Evolutionary conservation across 1,140 invertebrate species (phyloP).

Genomic region (Sminthurides bifidus): DNA sequence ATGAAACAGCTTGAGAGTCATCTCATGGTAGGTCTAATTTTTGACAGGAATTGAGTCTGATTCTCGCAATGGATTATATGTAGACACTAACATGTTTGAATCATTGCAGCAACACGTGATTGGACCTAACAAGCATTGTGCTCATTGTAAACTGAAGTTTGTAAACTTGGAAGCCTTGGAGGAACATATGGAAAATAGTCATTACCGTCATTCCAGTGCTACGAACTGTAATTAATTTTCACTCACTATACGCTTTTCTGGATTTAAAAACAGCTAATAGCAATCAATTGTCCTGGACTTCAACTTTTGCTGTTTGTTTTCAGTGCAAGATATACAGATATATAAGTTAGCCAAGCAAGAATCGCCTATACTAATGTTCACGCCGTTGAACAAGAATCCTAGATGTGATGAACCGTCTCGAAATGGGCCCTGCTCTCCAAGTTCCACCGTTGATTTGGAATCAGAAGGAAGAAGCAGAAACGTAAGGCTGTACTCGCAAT

Average conservation of each 20-base stretch:
- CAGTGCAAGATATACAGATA: background rate
- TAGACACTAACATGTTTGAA: background rate
- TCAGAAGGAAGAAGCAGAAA: too few relatives aligned
- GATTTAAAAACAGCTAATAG: background rate
- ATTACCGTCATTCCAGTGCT: background rate
- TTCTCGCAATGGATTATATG: background rate
- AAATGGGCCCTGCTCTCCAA: too few relatives aligned
- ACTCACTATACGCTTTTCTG: background rate
- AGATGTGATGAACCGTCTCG: too few relatives aligned
- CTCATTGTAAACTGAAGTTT: background rate
- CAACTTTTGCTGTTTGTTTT: background rate
- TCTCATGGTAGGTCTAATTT: background rate
- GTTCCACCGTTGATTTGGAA: too few relatives aligned
- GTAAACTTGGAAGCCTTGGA: background rate
- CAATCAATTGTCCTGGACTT: background rate
- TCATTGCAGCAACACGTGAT: background rate
- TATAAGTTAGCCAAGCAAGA: slow-evolving; percentile 1
- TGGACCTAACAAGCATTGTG: background rate
- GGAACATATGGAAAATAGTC: background rate
- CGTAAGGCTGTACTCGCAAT: too few relatives aligned
- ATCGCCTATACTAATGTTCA: background rate
- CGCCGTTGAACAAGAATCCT: background rate
- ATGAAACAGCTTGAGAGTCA: background rate
- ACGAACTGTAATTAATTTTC: background rate
- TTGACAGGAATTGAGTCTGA: background rate